Evolutionary conservation across 1,140 invertebrate genomes (phyloP), one percentile per base, ranked within the genome.

Genomic region (Dendroctonus ponderosae): DNA sequence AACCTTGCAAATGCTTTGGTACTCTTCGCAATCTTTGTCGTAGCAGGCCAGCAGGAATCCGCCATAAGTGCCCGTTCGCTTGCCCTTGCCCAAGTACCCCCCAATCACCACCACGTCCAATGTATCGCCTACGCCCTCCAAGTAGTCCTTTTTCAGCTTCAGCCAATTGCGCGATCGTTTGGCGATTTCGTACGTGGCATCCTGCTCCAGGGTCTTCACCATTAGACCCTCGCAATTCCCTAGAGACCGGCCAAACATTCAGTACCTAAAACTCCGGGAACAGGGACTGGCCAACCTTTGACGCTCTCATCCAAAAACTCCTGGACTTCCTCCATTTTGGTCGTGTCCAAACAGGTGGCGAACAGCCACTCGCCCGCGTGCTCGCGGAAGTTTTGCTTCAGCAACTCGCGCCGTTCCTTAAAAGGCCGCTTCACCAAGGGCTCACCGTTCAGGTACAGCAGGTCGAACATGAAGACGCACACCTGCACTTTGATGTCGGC

Each of bases 221-320:
- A 99, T 99, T 7, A 99, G 82, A 8, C 98, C 97, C 83, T 99
- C 98, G 80, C 97, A 99, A 77, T 97, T 97, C 41, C 92, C 90
- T 90, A 68, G 53, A 61, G 70, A 26, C 41, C 5, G 9, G 12
- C n/a, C 26, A 26, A 1, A 26, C 26, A 46, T 15, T 52, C 5
- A 52, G 5, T 2, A 52, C 12, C 5, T 15, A 56, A 37, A 40
- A 40, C 39, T 41, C 11, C 11, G 9, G 5, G 40, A 40, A 56
- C n/a, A 49, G 26, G 7, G 7, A 46, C 6, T 6, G 43, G 4
- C 7, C 37, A 57, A 75, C 74, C 76, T 85, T 93, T 93, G 12
- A 99, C 88, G n/a, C 96, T 93, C 77, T 97, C 94, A 38, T 99
- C 96, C 14, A 99, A 81, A 79, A 98, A 97, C 74, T 90, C 89